Base-by-base conservation (phyloP, 53 echinoderm and acorn worm species). In the Zoroaster sp. region DNA sequence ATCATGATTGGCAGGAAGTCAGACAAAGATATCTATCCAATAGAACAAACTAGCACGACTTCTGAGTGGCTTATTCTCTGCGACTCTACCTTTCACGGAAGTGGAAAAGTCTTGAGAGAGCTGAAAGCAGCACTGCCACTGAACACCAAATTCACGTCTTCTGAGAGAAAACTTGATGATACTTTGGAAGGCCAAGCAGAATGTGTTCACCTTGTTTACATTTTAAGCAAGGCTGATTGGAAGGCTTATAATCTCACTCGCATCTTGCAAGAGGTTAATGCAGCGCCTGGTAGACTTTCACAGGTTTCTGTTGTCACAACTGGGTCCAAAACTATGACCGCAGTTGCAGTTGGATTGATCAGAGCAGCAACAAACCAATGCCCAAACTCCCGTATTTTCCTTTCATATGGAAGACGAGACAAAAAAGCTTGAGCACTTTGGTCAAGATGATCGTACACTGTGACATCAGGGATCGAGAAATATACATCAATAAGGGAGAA, bases 1-100 rank as follows among this genome's bases (percentile, higher is more conserved):
- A 87, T 97, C 23, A 90, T 95, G n/a, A 72, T 97, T n/a, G 95
- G 95, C 69, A 77, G 90, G 43, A 97, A 97, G 81, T 73, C 95
- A 23, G 20, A 25, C 25, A 28, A 59, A 59, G 28, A 59, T 2
- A 25, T 21, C 28, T 28, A 3, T 28, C 63, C 63, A 59, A 11
- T 25, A 59, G 63, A 59, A 59, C 63, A 21, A 28, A 28, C 8
- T 0, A n/a, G n/a, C n/a, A n/a, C n/a, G n/a, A n/a, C n/a, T n/a
- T 59, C 63, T 59, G 63, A 59, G 23, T 59, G 28, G 28, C 28
- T 59, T 9, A 28, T 59, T 28, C 63, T 59, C 63, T 28, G 23
- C 63, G 63, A 59, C 63, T 59, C 63, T 11, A 0, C 63, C 21
- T 25, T 59, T 11, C 28, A 21, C 8, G 63, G 63, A 25, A 5